Conservation (phyloP, 2,113 vertebrate species). For the Brachyistius frenatus region DNA sequence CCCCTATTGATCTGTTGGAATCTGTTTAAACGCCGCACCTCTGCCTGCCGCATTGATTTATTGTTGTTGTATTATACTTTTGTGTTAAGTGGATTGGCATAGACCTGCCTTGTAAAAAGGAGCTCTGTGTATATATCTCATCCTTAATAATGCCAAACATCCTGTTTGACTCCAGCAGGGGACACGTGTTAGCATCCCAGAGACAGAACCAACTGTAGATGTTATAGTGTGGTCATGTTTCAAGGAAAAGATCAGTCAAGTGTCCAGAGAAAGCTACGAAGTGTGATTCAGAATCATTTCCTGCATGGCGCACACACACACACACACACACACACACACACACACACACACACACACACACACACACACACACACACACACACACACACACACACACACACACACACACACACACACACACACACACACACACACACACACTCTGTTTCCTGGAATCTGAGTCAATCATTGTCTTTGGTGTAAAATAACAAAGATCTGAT, state of each 20-base stretch:
- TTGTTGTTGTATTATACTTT: slow-evolving; percentile 72
- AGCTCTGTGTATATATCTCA: slow-evolving; percentile 47
- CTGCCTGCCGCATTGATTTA: slow-evolving; percentile 72
- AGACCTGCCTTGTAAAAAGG: slow-evolving; percentile 59
- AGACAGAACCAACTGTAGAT: neutral
- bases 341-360: no score
- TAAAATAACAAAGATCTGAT: neutral
- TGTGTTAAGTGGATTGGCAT: slow-evolving; percentile 75
- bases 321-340: no score
- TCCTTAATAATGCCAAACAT: slow-evolving; percentile 50
- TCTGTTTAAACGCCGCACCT: slow-evolving; percentile 72
- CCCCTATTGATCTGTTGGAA: slow-evolving; percentile 72
- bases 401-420: no score
- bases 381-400: no score
- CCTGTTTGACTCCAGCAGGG: slow-evolving; percentile 29
- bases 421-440: no score
- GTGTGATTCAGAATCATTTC: slow-evolving; percentile 41
- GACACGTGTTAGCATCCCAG: slow-evolving; percentile 2
- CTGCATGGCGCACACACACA: neutral
- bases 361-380: no score
- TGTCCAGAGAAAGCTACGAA: slow-evolving; percentile 6
- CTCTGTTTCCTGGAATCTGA: slow-evolving; percentile 5
- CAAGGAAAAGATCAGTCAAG: slow-evolving; percentile 14
- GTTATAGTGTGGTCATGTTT: neutral
- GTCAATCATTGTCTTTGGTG: slow-evolving; percentile 1